Base-by-base conservation (phyloP, 1,140 invertebrate genomes). In the Octopus sinensis region DNA sequence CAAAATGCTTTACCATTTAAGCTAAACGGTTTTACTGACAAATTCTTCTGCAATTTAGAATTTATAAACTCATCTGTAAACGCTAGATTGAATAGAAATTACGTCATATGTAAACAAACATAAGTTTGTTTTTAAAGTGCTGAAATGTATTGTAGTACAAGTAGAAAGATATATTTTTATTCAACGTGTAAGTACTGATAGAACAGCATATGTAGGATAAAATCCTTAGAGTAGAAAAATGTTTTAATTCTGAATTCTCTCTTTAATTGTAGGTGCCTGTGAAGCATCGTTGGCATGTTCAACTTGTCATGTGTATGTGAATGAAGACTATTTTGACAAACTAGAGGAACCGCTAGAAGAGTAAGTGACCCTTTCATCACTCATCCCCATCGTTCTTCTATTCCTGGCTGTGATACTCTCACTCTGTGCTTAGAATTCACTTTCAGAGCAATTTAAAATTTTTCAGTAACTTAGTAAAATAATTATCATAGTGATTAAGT, bases 251-350 rank as follows among this genome's bases (percentile, higher is more conserved):
- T 30, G 30, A 9, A 43, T 82, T 81, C 17, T 73, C 56, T 83
- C 43, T 86, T 91, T 52, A 43, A 43, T 43, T 43, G 30, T 84
- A 94, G 94, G 96, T 83, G 97, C 98, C 6, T 99, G 98, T 92
- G 98, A 99, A 92, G 98, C 97, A 30, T 98, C 97, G 13, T 88
- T 99, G 88, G 98, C 98, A 1, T 99, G 98, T 91, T 98, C 96
- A 73, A 99, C 98, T 7, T 99, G 98, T 91, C 98, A 99, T 92
- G 95, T 98, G 51, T 99, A 99, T 91, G 96, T 99, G 56, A 90
- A 96, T 79, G 92, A 94, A 80, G 83, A 88, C 56, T 96, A 94
- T 91, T 90, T 92, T 77, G 94, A 96, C 84, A 95, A 94, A 90
- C 90, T 99, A 80, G 93, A 94, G 53, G 89, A 92, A 78, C 93